A percentile compares a stretch with the other conserved stretches of the same genome.
These are phyloP conservation scores for Perodicticus potto DNA, from an alignment of 2,797 vertebrate species.

Conservation along the genomic window DNA sequence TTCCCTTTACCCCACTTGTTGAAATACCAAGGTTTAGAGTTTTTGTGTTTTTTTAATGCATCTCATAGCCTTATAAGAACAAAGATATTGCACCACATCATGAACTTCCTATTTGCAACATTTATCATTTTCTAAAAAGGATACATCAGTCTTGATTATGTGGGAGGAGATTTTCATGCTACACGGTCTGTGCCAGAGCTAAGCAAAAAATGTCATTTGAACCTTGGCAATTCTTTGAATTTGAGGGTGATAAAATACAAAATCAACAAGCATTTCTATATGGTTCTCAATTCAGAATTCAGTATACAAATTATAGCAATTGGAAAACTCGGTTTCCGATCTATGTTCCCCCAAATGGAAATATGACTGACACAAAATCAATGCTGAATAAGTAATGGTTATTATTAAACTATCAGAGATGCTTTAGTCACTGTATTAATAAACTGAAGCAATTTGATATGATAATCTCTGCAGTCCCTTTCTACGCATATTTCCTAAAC, in stretches of 20 bases:
- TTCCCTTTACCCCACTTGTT: background rate
- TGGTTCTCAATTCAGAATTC: background rate
- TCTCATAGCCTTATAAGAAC: background rate
- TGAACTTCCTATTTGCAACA: conserved; percentile 31
- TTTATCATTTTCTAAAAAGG: background rate
- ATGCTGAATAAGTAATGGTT: conserved; percentile 52
- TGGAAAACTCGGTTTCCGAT: background rate
- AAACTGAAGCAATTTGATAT: conserved; percentile 23
- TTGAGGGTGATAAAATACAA: background rate
- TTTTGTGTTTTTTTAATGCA: background rate
- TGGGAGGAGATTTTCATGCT: background rate
- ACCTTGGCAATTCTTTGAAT: background rate
- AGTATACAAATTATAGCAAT: conserved; percentile 30
- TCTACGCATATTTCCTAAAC: conserved; percentile 1
- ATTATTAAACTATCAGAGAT: conserved; percentile 2
- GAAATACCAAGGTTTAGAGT: background rate
- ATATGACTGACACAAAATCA: conserved; percentile 52
- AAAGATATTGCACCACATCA: background rate
- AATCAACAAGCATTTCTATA: background rate
- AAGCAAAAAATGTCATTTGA: background rate
- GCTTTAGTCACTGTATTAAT: background rate
- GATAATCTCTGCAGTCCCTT: conserved; percentile 12
- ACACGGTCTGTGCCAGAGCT: background rate
- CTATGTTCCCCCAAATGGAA: background rate
- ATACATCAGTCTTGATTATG: background rate